phyloP scores from a whole-genome alignment of 2,113 vertebrate species.

The Bubo scandiacus region DNA sequence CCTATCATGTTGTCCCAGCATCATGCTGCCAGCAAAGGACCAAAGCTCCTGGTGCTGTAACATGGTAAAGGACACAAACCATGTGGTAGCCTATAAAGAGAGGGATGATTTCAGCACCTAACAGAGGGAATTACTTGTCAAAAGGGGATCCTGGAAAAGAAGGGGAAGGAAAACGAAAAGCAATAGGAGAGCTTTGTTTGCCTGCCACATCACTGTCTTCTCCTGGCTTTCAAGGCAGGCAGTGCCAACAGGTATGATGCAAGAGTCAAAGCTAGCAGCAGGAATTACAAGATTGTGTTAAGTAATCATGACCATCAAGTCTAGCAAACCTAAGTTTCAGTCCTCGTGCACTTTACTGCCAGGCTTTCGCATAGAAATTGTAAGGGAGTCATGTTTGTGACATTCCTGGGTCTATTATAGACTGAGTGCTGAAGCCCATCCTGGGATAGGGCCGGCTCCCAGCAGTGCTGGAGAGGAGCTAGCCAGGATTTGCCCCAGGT shows the following conservation, averaged over 20 bases:
- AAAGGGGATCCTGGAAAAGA: background rate
- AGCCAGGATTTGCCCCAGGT: background rate
- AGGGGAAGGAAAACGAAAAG: background rate
- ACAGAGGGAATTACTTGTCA: background rate
- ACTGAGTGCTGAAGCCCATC: background rate
- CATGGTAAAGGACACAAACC: background rate
- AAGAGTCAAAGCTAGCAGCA: background rate
- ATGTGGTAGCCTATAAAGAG: background rate
- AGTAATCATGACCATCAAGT: background rate
- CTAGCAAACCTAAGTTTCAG: background rate
- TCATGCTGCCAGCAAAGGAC: background rate
- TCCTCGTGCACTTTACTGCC: background rate
- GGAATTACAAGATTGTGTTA: background rate
- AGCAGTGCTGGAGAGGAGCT: background rate
- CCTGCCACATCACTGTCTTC: background rate
- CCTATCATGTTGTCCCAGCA: rapidly evolving
- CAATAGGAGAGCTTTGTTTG: background rate
- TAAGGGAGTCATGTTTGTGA: background rate
- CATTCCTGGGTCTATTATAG: background rate
- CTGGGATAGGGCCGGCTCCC: rapidly evolving
- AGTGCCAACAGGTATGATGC: background rate
- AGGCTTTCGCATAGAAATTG: background rate
- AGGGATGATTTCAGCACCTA: background rate
- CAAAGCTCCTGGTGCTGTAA: background rate
- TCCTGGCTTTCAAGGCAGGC: background rate